Evolutionary conservation across 2,888 invertebrate species (phyloP), one percentile per base, ranked within the genome.

Genomic region (Julus scandinavius): DNA sequence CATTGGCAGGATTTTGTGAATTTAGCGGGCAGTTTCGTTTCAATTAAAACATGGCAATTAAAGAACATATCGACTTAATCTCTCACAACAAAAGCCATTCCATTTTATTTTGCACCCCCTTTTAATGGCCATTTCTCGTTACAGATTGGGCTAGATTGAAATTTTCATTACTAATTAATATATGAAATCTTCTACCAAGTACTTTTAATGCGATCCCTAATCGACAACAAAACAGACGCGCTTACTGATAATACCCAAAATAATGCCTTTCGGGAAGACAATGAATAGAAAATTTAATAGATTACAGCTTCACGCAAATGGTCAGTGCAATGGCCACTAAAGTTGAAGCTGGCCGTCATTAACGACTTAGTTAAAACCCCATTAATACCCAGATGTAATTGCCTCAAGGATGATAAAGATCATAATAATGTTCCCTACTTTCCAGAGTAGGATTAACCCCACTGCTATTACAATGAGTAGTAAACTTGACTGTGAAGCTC

Each of bases 321-420:
- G 80, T 80, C 80, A 80, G 80, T 80, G 80, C 80, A 80, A 38
- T 13, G 13, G 80, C 80, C 80, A 80, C 11, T 72, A 72, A 72
- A 72, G 63, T 72, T 72, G 63, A 72, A 20, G 63, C 63, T 38
- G 80, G 80, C 6, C 72, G 17, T 6, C 72, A 72, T 72, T 9
- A 63, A 29, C 29, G 72, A 72, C 80, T 80, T 80, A 13, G 80
- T 80, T 80, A 80, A 80, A 80, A 80, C 80, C 80, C 80, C 38
- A 80, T 80, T 80, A 80, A 80, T 80, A 80, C 38, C 38, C 20
- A 29, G 38, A 80, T 38, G 29, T 80, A 80, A 80, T 38, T 38
- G 80, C 80, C 38, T 72, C 38, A 38, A 80, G 80, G 29, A 80
- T 80, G 80, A 80, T 80, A 80, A 80, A 80, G 38, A 80, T 80